Evolutionary conservation across 1,140 invertebrate species (phyloP).

Genomic region (Vollenhovia emeryi): DNA sequence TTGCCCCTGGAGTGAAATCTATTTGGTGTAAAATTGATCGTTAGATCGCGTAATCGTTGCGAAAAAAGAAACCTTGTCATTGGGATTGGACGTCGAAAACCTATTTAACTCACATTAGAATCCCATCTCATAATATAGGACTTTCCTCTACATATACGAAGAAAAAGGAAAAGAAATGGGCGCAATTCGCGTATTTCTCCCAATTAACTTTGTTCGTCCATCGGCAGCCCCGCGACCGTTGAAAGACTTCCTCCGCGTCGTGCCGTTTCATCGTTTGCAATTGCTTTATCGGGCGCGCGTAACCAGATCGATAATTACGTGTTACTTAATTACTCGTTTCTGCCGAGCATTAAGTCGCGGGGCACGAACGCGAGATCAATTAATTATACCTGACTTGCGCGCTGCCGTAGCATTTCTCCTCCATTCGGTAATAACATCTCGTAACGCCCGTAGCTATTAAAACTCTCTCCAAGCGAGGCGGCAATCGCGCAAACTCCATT

Average conservation of each 20-base stretch:
- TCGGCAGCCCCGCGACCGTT: not conserved
- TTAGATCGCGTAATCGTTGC: too few relatives aligned
- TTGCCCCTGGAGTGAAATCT: too few relatives aligned
- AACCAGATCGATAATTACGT: conserved; percentile 43
- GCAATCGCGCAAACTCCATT: conserved; percentile 59
- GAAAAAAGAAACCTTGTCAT: too few relatives aligned
- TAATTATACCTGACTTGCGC: conserved; percentile 35
- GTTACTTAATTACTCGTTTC: conserved; percentile 56
- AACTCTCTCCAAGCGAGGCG: conserved; percentile 50
- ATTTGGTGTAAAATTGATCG: too few relatives aligned
- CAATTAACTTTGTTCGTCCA: not conserved
- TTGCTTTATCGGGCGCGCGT: conserved; percentile 27
- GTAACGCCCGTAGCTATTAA: conserved; percentile 54
- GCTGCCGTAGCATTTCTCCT: conserved; percentile 27
- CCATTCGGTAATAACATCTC: conserved; percentile 50
- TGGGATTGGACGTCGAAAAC: too few relatives aligned
- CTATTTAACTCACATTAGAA: too few relatives aligned
- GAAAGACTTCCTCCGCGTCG: conserved; percentile 18
- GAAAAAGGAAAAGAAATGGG: not conserved
- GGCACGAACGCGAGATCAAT: conserved; percentile 35
- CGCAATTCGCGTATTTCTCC: not conserved
- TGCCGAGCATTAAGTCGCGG: conserved; percentile 17
- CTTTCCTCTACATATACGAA: too few relatives aligned
- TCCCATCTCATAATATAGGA: too few relatives aligned
- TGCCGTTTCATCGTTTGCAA: conserved; percentile 32